A percentile compares a stretch with the other conserved stretches of the same genome.
Evolutionary conservation across 2,113 vertebrate species (phyloP).

Genomic region (Leucoraja erinaceus): DNA sequence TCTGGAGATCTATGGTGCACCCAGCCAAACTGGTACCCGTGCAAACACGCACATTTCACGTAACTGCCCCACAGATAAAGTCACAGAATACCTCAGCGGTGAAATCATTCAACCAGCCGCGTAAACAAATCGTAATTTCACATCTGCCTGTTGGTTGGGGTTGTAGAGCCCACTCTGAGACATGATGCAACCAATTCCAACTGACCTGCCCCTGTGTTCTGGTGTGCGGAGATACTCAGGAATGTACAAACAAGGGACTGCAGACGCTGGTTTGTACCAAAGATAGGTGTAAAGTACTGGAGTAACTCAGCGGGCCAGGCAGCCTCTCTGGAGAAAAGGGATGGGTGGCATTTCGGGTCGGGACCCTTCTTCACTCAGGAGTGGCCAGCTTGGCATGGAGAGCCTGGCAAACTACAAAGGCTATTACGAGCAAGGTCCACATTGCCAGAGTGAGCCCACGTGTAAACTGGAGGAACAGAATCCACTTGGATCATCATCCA

Average conservation of each 20-base stretch:
- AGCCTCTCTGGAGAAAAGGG: too few species aligned
- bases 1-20: background rate
- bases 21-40: slow-evolving; percentile 15
- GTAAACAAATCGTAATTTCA: background rate
- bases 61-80: slow-evolving; percentile 12
- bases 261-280: too few species aligned
- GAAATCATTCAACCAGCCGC: slow-evolving; percentile 3
- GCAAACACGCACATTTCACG: slow-evolving; percentile 24
- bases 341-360: too few species aligned
- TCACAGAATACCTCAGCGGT: background rate
- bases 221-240: background rate
- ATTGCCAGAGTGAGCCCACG: too few species aligned
- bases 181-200: background rate
- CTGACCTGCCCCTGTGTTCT: background rate
- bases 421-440: background rate
- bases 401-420: background rate
- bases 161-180: too few species aligned
- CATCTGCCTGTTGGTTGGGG: background rate
- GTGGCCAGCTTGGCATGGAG: too few species aligned
- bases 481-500: too few species aligned
- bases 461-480: too few species aligned
- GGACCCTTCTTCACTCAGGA: too few species aligned
- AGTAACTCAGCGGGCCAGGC: too few species aligned
- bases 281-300: too few species aligned
- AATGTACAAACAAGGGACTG: too few species aligned